These are phyloP conservation scores for Tangara arthus DNA, from an alignment of 2,797 vertebrate species.

Conservation along the genomic window DNA sequence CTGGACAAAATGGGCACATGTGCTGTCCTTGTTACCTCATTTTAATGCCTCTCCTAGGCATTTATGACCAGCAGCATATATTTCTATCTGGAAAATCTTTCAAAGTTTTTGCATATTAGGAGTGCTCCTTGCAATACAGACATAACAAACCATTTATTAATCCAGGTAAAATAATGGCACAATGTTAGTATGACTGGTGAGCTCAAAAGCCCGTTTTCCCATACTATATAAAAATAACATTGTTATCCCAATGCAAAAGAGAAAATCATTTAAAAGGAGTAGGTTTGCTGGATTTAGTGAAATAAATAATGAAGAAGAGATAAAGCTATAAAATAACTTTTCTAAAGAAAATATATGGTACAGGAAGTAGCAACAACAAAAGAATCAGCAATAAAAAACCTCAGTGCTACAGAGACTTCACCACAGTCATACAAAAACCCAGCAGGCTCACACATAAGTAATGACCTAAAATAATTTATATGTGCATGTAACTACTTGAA, in stretches of 20 bases:
- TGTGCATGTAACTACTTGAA: neutral
- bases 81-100: neutral
- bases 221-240: neutral
- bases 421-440: neutral
- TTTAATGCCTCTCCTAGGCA: neutral
- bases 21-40: neutral
- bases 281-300: neutral
- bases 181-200: neutral
- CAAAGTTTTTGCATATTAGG: neutral
- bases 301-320: neutral
- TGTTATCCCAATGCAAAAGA: neutral
- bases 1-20: neutral
- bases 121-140: neutral
- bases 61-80: neutral
- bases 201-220: neutral
- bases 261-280: neutral
- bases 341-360: neutral
- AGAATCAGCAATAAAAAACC: neutral
- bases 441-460: neutral
- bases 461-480: neutral
- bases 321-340: neutral
- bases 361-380: neutral
- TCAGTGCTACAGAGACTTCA: neutral
- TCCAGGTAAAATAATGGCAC: neutral
- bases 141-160: neutral